Percentiles rank a stretch among this genome's conserved stretches.
These are phyloP conservation scores for Conus canariensis DNA, from an alignment of 2,888 invertebrate species.

Conservation along the genomic window DNA sequence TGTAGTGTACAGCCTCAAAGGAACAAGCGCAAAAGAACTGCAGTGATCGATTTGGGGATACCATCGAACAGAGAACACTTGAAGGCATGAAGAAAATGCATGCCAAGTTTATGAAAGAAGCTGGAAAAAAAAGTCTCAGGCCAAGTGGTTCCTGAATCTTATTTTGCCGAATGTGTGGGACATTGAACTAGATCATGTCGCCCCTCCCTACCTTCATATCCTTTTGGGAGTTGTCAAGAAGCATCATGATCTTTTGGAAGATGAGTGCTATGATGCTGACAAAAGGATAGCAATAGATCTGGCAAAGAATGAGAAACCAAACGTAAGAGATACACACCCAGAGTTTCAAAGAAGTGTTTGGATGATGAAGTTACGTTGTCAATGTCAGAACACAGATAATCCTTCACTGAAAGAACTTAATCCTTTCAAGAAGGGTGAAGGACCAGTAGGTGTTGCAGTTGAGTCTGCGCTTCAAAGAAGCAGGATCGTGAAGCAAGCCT, in stretches of 20 bases:
- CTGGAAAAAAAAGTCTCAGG: not conserved
- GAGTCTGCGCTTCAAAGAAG: not conserved
- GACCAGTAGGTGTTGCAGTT: no score
- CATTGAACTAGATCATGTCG: not conserved
- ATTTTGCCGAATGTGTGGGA: not conserved
- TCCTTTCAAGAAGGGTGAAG: no score
- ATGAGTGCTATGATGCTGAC: not conserved
- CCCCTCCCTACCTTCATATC: not conserved
- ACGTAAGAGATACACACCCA: no score
- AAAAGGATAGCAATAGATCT: not conserved
- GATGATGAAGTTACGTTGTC: no score
- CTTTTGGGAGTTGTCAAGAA: not conserved
- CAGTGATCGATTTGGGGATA: not conserved
- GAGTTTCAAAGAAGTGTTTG: no score
- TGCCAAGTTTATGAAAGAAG: not conserved
- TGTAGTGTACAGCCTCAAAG: not conserved
- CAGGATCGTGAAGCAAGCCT: not conserved
- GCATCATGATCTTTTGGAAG: not conserved
- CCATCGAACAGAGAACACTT: not conserved
- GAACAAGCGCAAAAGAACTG: not conserved
- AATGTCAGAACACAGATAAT: no score
- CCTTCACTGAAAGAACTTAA: no score
- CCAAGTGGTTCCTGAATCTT: not conserved
- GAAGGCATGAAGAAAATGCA: not conserved
- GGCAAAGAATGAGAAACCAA: not conserved